Evolutionary conservation across 64 coral and sea anemone species (phyloP).

Genomic region (Stylophora pistillata): DNA sequence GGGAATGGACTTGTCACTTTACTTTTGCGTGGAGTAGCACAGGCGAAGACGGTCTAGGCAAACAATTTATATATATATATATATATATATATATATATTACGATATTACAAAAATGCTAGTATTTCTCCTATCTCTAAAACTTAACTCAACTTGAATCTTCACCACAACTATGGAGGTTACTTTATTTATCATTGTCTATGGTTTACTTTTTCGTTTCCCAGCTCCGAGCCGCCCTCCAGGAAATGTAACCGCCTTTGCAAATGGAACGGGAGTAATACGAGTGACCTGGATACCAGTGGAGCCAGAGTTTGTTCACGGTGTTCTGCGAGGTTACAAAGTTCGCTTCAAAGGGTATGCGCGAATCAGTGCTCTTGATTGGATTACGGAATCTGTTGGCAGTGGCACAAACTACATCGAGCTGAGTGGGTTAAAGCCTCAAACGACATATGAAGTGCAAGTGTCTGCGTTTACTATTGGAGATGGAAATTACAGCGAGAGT

Average conservation of each 20-base stretch:
- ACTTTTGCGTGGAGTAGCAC: neutral
- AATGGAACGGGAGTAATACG: neutral
- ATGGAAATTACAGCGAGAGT: neutral
- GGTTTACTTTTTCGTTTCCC: neutral
- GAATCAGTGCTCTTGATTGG: neutral
- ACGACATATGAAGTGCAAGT: neutral
- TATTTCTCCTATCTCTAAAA: too few relatives aligned
- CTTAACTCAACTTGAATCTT: too few relatives aligned
- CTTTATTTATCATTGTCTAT: too few relatives aligned
- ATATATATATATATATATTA: neutral
- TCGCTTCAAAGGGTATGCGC: neutral
- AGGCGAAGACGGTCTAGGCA: conserved; percentile 4
- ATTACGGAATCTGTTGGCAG: neutral
- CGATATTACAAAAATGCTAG: neutral
- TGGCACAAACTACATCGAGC: neutral
- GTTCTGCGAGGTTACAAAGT: conserved; percentile 4
- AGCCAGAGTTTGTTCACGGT: conserved; percentile 3
- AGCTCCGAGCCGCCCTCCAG: conserved; percentile 30
- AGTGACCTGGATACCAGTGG: conserved; percentile 7
- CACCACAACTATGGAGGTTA: too few relatives aligned
- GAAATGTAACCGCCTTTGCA: neutral
- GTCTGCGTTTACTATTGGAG: conserved; percentile 9
- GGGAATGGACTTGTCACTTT: neutral
- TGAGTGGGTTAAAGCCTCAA: neutral
- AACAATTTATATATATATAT: neutral